Evolutionary conservation across 2,888 invertebrate genomes (phyloP).

Genomic region (Meloe dianella): DNA sequence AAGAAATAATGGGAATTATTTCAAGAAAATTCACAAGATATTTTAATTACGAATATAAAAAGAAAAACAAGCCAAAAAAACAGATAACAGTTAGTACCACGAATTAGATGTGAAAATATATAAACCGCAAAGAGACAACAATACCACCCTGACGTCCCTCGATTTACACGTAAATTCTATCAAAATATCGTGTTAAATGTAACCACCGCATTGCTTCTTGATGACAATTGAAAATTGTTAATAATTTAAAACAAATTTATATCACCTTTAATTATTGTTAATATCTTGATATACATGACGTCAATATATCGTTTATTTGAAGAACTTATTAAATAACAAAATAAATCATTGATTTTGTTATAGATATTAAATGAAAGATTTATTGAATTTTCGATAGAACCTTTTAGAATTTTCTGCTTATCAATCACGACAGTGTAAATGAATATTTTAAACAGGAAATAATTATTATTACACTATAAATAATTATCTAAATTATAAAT

Average conservation of each 20-base stretch:
- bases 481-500: too few species aligned
- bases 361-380: too few species aligned
- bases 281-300: not conserved
- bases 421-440: not conserved
- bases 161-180: too few species aligned
- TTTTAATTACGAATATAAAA: not conserved
- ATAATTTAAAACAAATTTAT: too few species aligned
- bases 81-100: not conserved
- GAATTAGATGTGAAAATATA: not conserved
- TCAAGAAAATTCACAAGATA: not conserved
- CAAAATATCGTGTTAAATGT: too few species aligned
- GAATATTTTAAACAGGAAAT: too few species aligned
- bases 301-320: not conserved
- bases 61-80: too few species aligned
- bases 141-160: not conserved
- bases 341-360: not conserved
- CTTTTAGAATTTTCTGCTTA: not conserved
- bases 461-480: not conserved
- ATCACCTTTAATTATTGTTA: not conserved
- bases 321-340: not conserved
- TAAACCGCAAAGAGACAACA: too few species aligned
- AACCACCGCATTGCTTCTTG: too few species aligned
- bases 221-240: too few species aligned
- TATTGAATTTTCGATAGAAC: not conserved
- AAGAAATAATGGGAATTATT: not conserved